Base-by-base conservation (phyloP, 2,113 vertebrate species). In the Phycodurus eques region DNA sequence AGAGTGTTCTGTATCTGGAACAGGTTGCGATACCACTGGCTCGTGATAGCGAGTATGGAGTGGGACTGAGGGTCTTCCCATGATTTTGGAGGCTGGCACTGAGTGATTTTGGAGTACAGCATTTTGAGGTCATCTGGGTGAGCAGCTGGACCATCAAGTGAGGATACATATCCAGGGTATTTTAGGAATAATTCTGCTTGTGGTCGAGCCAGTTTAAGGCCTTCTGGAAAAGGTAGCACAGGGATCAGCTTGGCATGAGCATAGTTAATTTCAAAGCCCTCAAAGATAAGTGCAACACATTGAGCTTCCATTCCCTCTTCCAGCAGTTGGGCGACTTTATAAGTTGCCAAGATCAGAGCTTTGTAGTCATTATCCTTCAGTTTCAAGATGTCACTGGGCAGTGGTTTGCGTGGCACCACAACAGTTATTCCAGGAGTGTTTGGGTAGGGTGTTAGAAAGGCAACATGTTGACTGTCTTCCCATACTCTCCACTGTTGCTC, bases 1-100 rank as follows among this genome's bases (percentile, higher is more conserved):
- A 94, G 88, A 15, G 91, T 93, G 77, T 92, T 93, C 70, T 94
- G 93, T 73, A 94, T 91, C 78, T 92, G 89, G 78, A 94, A 93
- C 53, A 94, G 71, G 77, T 92, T 89, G 8, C 86, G 85, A 80
- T 94, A 94, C 93, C 93, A 94, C 59, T 90, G 86, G 80, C 87
- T 93, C 19, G 79, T 90, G 49, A 93, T 90, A 60, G 92, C 92
- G 47, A 87, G 62, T 44, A 76, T 83, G 47, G 93, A 85, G 51
- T 94, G 93, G 59, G 78, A 85, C 10, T 83, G 73, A 5, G 93
- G 92, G 44, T 89, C 77, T 76, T 89, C 54, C 93, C 93, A 94
- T 67, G 91, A 91, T 63, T 31, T 81, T 57, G 92, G 81, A 59
- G 93, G 82, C 22, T 8, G 83, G 80, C 83, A 89, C 44, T 77